Percentiles rank a stretch among this genome's conserved stretches.
phyloP scores from a whole-genome alignment of 2,113 vertebrate species.

The Periophthalmus modestus region DNA sequence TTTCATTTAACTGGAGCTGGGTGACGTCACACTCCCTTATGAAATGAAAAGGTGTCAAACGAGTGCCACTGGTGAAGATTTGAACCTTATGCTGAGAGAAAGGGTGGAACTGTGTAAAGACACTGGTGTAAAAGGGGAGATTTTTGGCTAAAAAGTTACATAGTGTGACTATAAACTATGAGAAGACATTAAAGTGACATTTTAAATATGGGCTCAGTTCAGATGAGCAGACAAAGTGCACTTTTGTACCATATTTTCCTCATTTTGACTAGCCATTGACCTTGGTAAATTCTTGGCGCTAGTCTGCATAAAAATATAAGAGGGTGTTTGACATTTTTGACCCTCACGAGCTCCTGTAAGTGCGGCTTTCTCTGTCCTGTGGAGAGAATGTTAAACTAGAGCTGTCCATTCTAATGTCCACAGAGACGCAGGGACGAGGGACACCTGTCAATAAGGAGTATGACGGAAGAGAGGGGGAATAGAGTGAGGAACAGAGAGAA shows the following conservation, averaged over 20 bases:
- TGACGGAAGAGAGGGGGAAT: constrained; percentile 3
- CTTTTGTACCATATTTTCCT: no score
- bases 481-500: constrained; percentile 48
- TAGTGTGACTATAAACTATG: no score
- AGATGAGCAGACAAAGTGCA: no score
- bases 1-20: no score
- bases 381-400: constrained; percentile 35
- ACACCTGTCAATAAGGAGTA: constrained; percentile 54
- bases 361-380: constrained; percentile 16
- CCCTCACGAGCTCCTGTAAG: constrained; percentile 15
- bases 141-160: no score
- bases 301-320: not conserved
- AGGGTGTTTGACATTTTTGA: constrained; percentile 15
- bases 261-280: not conserved
- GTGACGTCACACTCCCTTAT: no score
- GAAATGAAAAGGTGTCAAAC: no score
- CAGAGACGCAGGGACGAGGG: constrained; percentile 23
- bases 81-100: no score
- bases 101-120: no score
- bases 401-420: constrained; percentile 26
- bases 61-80: no score
- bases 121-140: no score
- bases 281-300: not conserved
- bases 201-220: not conserved
- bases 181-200: no score